Base-by-base conservation (phyloP, 2,888 invertebrate species). In the Mythimna lalbum region DNA sequence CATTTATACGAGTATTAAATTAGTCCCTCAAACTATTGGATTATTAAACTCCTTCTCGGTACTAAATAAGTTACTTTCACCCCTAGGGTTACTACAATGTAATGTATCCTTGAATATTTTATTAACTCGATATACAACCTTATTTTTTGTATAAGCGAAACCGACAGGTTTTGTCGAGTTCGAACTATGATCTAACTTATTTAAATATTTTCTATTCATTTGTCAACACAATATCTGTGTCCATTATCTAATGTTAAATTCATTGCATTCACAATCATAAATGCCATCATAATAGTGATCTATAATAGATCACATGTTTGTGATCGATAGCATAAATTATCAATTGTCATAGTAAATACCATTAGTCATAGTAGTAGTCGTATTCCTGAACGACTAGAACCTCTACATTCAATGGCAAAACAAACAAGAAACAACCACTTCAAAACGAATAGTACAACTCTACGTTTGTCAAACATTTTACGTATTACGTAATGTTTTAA, bases 381-480 rank as follows among this genome's bases (percentile, higher is more conserved):
- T 27, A 27, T 78, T 47, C 39, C 73, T 61, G 12, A 70, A 70
- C 52, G 12, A 39, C 52, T 77, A 47, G 33, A 43, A 61, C 78
- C 53, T 50, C 47, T 61, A 49, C 33, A 43, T 27, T 76, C 21
- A 39, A 50, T 59, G 49, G 47, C 17, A 70, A 59, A 70, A 71
- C 53, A 78, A 78, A 78, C 53, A 77, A 63, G 53, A 77, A 70
- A 77, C 59, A 63, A 62, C 43, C 21, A 73, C 49, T 78, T 63
- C 53, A 36, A 33, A 63, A 69, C 14, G 39, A 50, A 69, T 68
- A 43, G 23, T 60, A 60, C 23, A 69, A 73, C 47, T 60, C 27
- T 56, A n/a, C n/a, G 69, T 77, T 60, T 61, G 43, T 23, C 43
- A 47, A 21, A 47, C 2, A 49, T 50, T 61, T 19, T 69, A 17